phyloP scores from a whole-genome alignment of 2,888 invertebrate species.

The Mythimna lalbum region DNA sequence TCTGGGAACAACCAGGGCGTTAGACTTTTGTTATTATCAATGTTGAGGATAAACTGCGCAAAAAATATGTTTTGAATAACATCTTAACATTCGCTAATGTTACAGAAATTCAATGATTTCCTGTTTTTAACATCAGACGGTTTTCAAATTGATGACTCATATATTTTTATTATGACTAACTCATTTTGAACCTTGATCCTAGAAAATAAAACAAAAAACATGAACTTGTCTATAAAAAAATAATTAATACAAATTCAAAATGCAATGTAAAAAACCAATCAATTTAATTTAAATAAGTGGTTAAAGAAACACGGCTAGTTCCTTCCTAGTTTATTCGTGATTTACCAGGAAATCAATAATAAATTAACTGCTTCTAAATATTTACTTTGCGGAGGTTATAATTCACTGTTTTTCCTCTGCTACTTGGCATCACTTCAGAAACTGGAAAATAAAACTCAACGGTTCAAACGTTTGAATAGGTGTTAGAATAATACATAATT shows the following conservation, averaged over 20 bases:
- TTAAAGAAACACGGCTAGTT: background rate
- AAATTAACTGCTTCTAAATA: slow-evolving; percentile 32
- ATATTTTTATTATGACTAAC: slow-evolving; percentile 15
- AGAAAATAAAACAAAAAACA: background rate
- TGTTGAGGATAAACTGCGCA: background rate
- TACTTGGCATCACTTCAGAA: slow-evolving; percentile 48
- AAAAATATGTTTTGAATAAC: slow-evolving; percentile 19
- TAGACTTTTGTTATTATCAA: slow-evolving; percentile 13
- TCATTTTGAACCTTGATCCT: background rate
- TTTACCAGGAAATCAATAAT: slow-evolving; percentile 19
- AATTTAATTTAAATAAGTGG: background rate
- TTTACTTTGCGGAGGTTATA: slow-evolving; percentile 20
- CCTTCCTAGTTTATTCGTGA: background rate
- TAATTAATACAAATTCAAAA: too few relatives aligned
- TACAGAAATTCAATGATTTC: slow-evolving; percentile 32
- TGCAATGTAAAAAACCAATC: background rate
- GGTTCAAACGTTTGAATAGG: slow-evolving; percentile 32
- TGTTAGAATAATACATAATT: slow-evolving; percentile 46
- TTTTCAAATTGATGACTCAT: slow-evolving; percentile 20
- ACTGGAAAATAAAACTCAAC: slow-evolving; percentile 32
- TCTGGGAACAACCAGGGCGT: background rate
- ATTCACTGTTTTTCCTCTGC: slow-evolving; percentile 31
- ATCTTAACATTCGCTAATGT: slow-evolving; percentile 5
- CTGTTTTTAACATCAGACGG: slow-evolving; percentile 17
- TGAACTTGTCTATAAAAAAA: background rate